A percentile compares a stretch with the other conserved stretches of the same genome.
phyloP scores from a whole-genome alignment of 1,140 invertebrate genomes.

The Lepeophtheirus salmonis region DNA sequence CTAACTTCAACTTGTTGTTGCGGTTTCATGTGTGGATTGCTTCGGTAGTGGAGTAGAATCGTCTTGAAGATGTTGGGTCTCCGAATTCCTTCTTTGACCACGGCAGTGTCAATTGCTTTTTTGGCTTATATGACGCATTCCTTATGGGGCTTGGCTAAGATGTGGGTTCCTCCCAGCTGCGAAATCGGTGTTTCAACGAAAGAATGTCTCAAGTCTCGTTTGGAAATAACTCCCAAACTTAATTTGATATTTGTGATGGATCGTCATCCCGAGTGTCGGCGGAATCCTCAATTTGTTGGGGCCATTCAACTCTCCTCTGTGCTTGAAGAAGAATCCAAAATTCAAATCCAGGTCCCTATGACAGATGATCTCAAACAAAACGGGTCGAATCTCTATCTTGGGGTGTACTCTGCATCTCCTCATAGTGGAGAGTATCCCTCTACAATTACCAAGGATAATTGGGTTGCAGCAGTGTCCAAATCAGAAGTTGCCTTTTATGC shows the following conservation, averaged over 20 bases:
- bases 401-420: slow-evolving; percentile 19
- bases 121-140: slow-evolving; percentile 47
- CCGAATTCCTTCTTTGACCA: slow-evolving; percentile 18
- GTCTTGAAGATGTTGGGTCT: background rate
- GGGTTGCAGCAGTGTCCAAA: slow-evolving; percentile 30
- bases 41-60: too few relatives aligned
- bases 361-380: slow-evolving; percentile 49
- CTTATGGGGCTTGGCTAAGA: slow-evolving; percentile 46
- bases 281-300: background rate
- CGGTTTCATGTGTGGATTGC: too few relatives aligned
- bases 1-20: too few relatives aligned
- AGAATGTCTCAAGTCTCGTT: slow-evolving; percentile 15
- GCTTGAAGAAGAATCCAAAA: slow-evolving; percentile 27
- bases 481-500: slow-evolving; percentile 34
- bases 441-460: slow-evolving; percentile 24
- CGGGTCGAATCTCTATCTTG: slow-evolving; percentile 29
- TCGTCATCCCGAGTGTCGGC: background rate
- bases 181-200: too few relatives aligned
- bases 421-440: background rate
- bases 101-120: slow-evolving; percentile 33
- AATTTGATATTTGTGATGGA: slow-evolving; percentile 10
- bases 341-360: slow-evolving; percentile 37
- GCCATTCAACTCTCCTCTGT: background rate
- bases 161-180: slow-evolving; percentile 50
- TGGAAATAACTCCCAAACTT: slow-evolving; percentile 16